Evolutionary conservation across 1,140 invertebrate genomes (phyloP).

Genomic region (Drosophila subobscura): DNA sequence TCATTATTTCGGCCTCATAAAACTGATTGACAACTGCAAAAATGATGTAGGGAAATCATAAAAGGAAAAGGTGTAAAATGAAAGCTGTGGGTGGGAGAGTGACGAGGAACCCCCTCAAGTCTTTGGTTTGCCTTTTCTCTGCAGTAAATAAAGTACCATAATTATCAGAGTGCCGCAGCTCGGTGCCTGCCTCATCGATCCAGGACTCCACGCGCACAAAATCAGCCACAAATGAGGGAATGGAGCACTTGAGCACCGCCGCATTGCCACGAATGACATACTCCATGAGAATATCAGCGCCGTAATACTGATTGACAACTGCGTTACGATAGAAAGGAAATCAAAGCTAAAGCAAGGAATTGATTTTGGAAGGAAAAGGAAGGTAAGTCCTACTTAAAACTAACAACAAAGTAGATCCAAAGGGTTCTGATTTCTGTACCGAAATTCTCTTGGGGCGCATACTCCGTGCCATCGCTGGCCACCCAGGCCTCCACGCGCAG

Average conservation of each 20-base stretch:
- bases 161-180: slow-evolving; percentile 84
- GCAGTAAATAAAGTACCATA: slow-evolving; percentile 83
- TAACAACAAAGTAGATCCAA: slow-evolving; percentile 1
- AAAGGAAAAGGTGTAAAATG: slow-evolving; percentile 29
- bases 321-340: slow-evolving; percentile 43
- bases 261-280: slow-evolving; percentile 89
- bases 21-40: slow-evolving; percentile 91
- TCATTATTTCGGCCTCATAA: slow-evolving; percentile 91
- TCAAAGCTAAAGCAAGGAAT: slow-evolving; percentile 6
- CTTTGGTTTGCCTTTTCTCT: slow-evolving; percentile 1
- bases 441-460: slow-evolving; percentile 82
- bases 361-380: slow-evolving; percentile 4
- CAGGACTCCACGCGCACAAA: slow-evolving; percentile 89
- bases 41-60: slow-evolving; percentile 8
- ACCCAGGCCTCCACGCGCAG: slow-evolving; percentile 95
- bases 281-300: slow-evolving; percentile 90
- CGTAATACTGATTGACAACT: slow-evolving; percentile 93
- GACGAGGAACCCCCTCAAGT: slow-evolving; percentile 10
- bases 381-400: slow-evolving; percentile 42
- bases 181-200: slow-evolving; percentile 85
- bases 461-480: slow-evolving; percentile 90
- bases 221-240: slow-evolving; percentile 88
- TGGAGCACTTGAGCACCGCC: slow-evolving; percentile 88
- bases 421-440: slow-evolving; percentile 43
- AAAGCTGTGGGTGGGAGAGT: slow-evolving; percentile 5